Percentiles rank a stretch among this genome's conserved stretches.
Conservation (phyloP, 2,888 invertebrate species). For the Dinocampus coccinellae region DNA sequence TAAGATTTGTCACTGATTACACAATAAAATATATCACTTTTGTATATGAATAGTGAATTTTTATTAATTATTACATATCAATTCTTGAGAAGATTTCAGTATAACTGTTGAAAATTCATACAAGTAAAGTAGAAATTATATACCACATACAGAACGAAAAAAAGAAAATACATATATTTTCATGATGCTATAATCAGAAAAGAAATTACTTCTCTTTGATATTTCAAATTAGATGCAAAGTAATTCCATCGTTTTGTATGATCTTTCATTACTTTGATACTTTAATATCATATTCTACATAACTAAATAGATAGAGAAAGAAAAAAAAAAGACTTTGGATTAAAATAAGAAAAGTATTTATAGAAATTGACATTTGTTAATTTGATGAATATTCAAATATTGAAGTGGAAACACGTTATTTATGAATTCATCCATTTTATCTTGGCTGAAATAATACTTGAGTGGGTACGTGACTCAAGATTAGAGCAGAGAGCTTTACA, state of each 20-base stretch:
- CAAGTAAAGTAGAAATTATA: too few species aligned
- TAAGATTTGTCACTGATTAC: conserved; percentile 35
- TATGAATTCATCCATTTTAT: background rate
- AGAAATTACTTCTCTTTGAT: too few species aligned
- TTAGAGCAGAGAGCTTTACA: background rate
- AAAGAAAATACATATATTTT: too few species aligned
- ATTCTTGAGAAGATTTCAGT: background rate
- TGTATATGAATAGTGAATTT: background rate
- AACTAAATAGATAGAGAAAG: too few species aligned
- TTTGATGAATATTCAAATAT: background rate
- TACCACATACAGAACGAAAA: too few species aligned
- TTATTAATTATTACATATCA: background rate
- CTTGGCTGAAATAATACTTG: background rate
- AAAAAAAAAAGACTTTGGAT: too few species aligned
- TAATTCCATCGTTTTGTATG: too few species aligned
- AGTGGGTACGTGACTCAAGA: background rate
- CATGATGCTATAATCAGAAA: too few species aligned
- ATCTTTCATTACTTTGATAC: background rate
- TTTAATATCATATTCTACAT: background rate
- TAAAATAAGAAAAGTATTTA: background rate
- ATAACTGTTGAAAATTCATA: background rate
- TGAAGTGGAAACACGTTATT: background rate
- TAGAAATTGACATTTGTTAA: background rate
- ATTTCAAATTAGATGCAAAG: too few species aligned
- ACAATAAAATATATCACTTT: conserved; percentile 17